Base-by-base conservation (phyloP, 2,113 vertebrate species). In the Actenoides lindsayi region DNA sequence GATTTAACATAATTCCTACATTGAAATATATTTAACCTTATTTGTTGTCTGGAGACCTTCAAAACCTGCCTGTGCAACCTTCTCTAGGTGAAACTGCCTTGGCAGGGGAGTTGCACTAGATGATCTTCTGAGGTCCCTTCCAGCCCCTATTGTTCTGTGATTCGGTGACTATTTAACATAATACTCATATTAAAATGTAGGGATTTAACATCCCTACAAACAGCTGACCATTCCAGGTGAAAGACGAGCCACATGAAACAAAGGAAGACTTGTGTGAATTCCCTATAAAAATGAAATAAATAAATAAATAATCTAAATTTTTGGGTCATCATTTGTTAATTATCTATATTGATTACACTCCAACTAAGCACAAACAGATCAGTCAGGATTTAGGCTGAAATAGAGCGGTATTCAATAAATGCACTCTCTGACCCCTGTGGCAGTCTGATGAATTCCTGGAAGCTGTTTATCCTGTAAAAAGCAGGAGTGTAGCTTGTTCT, bases 401-500 rank as follows among this genome's bases (percentile, higher is more conserved):
- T 37, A 79, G 24, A 81, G 53, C 0, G 4, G 44, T 79, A 53
- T 67, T 96, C 86, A 86, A 41, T 92, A 92, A 92, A 84, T 62
- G 73, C 15, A 23, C 24, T 78, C 60, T 69, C 44, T 95, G 88
- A 92, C 68, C 80, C 46, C 54, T 76, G 65, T 3, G 10, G 92
- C 73, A 94, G 25, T 57, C 69, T 78, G 65, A 91, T 75, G 62
- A 73, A 92, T 74, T 96, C 83, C 74, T 92, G 69, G 51, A 77
- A 92, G 57, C 42, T 90, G 76, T 93, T 94, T 95, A 92, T 50
- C 80, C 90, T 84, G 35, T 92, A 79, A 95, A 96, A 87, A 28
- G 73, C 73, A 76, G 39, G 53, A 96, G 53, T 73, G 69, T 44
- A 84, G 88, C 90, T 83, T 90, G 57, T 89, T 96, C 69, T 92